Conservation (phyloP, 2,888 invertebrate genomes). For the Agriopis marginaria region DNA sequence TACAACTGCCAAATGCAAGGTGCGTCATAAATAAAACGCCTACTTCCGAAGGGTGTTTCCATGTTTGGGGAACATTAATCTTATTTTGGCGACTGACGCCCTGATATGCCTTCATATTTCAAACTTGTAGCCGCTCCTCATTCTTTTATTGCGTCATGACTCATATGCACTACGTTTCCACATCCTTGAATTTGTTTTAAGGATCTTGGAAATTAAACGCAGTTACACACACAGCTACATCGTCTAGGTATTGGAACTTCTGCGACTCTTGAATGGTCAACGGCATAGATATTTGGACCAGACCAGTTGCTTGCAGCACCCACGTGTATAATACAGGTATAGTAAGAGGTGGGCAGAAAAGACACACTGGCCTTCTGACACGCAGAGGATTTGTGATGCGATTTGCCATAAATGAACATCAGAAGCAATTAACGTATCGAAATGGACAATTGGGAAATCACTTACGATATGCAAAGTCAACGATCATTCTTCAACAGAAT, state of each 20-base stretch:
- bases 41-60: slow-evolving; percentile 63
- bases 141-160: slow-evolving; percentile 49
- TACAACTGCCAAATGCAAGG: slow-evolving; percentile 48
- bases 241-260: slow-evolving; percentile 6
- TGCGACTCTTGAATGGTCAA: slow-evolving; percentile 15
- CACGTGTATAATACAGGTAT: slow-evolving; percentile 46
- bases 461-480: slow-evolving; percentile 33
- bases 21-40: slow-evolving; percentile 59
- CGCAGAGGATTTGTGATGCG: slow-evolving; percentile 47
- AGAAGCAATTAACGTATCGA: slow-evolving; percentile 25
- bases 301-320: slow-evolving; percentile 39
- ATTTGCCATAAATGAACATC: slow-evolving; percentile 29
- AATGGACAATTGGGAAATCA: slow-evolving; percentile 30
- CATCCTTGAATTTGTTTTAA: slow-evolving; percentile 3
- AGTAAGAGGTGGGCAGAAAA: slow-evolving; percentile 58
- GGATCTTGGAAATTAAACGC: slow-evolving; percentile 4
- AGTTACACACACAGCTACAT: background rate
- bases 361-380: slow-evolving; percentile 58
- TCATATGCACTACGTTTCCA: slow-evolving; percentile 35
- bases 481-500: slow-evolving; percentile 10
- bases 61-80: slow-evolving; percentile 66
- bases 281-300: slow-evolving; percentile 22
- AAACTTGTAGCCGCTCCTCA: slow-evolving; percentile 58
- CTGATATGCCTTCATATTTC: slow-evolving; percentile 54
- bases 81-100: slow-evolving; percentile 60